Percentiles rank a stretch among this genome's conserved stretches.
These are phyloP conservation scores for Drosophila sulfurigaster DNA, from an alignment of 1,140 invertebrate genomes.

Conservation along the genomic window DNA sequence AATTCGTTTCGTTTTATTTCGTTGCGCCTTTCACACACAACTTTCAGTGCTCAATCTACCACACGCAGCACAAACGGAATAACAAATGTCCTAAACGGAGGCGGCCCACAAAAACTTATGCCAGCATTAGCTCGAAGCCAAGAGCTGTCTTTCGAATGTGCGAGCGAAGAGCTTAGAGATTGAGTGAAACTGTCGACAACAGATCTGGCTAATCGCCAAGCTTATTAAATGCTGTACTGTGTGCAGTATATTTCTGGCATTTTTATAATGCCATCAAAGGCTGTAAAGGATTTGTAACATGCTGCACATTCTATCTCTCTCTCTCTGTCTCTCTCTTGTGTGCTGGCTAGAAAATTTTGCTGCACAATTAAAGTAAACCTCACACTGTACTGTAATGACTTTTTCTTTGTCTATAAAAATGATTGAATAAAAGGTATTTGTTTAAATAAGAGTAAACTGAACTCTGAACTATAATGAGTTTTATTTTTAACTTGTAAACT, in stretches of 20 bases:
- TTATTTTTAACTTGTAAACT: too few species aligned
- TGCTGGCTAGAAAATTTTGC: not conserved
- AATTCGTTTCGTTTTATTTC: conserved; percentile 10
- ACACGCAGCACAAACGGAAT: conserved; percentile 27
- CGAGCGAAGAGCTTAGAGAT: conserved; percentile 22
- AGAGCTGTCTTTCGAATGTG: conserved; percentile 4
- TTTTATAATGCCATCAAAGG: not conserved
- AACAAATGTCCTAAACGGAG: conserved; percentile 18
- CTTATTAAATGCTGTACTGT: conserved; percentile 6
- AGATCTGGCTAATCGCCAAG: conserved; percentile 13
- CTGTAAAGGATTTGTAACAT: not conserved
- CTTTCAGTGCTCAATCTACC: conserved; percentile 20
- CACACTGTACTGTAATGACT: too few species aligned
- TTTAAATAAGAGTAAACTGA: too few species aligned
- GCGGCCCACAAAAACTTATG: conserved; percentile 3
- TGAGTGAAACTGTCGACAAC: conserved; percentile 30
- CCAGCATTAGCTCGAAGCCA: not conserved
- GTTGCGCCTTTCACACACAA: not conserved
- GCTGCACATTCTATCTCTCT: not conserved
- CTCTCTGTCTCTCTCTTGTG: too few species aligned
- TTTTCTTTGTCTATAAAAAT: too few species aligned
- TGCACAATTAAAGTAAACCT: not conserved
- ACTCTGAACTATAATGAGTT: too few species aligned
- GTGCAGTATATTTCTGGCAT: not conserved
- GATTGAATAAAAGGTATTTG: too few species aligned